Base-by-base conservation (phyloP, 1,140 invertebrate genomes). In the Camponotus floridanus region DNA sequence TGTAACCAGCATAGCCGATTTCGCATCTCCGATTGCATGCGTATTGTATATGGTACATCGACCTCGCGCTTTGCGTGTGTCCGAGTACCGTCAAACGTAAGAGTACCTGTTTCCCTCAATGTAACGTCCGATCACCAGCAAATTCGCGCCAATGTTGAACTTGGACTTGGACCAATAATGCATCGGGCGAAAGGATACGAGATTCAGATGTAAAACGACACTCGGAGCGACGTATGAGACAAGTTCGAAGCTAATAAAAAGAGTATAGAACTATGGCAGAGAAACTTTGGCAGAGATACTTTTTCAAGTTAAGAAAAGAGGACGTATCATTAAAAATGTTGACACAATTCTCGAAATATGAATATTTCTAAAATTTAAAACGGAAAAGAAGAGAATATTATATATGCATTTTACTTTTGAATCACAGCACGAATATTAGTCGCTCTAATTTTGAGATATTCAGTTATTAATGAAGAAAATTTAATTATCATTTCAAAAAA, bases 1-100 rank as follows among this genome's bases (percentile, higher is more conserved):
- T 55, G 89, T 87, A 91, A 91, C 92, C 86, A 81, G 76, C 86
- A 89, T 90, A 26, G 51, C 68, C 68, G 89, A 92, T 92, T 92
- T 86, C 76, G 78, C 92, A 88, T 92, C 92, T 92, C 84, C 91
- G 86, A 91, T 92, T 92, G 85, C 79, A 76, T 65, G 76, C 86
- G 65, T 85, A 76, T 73, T 76, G 55, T 65, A 78, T 39, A 62
- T 18, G 39, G 84, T 26, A 62, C 74, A 68, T 59, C 73, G 79
- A 85, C 85, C 70, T 87, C 73, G 73, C 80, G 31, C 59, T 70
- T 68, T 55, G 57, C 59, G 86, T 67, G 70, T 61, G 61, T 61
- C 68, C 39, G 62, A 36, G 9, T 78, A n/a, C 26, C 59, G 39
- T 76, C 57, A 42, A 55, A 71, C 59, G n/a, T 59, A 64, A n/a